Conservation (phyloP, 1,140 invertebrate genomes). For the Coptotermes formosanus region DNA sequence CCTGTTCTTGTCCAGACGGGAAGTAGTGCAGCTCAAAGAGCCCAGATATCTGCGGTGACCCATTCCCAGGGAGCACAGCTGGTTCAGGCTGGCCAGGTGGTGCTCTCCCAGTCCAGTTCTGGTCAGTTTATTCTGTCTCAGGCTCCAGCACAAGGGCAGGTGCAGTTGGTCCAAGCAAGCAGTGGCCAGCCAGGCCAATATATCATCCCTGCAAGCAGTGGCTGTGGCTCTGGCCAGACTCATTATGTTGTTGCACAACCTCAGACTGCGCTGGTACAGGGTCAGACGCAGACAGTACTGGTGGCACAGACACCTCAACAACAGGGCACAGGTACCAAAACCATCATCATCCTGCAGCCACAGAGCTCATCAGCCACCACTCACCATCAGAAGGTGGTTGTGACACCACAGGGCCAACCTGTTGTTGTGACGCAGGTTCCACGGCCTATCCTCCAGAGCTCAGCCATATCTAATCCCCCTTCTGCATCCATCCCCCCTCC, state of each 20-base stretch:
- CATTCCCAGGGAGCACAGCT: constrained; percentile 18
- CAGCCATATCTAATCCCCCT: constrained; percentile 29
- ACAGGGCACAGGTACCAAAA: constrained; percentile 62
- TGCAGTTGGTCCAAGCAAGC: constrained; percentile 46
- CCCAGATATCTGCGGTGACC: constrained; percentile 42
- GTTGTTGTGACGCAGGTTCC: constrained; percentile 58
- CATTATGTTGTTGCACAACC: constrained; percentile 65
- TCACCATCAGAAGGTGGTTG: constrained; percentile 53
- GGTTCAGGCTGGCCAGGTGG: constrained; percentile 38
- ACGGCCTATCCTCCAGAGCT: constrained; percentile 52
- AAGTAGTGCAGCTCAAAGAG: constrained; percentile 37
- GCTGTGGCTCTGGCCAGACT: constrained; percentile 47
- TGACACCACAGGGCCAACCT: constrained; percentile 65
- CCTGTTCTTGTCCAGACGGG: constrained; percentile 50
- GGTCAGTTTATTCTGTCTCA: constrained; percentile 56
- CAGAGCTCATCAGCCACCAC: constrained; percentile 47
- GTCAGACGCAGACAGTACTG: constrained; percentile 61
- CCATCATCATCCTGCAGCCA: constrained; percentile 70
- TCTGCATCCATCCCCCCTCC: constrained; percentile 22
- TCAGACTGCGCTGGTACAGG: constrained; percentile 57
- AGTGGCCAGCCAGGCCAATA: constrained; percentile 52
- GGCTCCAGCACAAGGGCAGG: constrained; percentile 32
- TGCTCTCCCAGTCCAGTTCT: constrained; percentile 46
- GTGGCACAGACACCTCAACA: constrained; percentile 62
- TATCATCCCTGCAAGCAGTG: constrained; percentile 53